A percentile compares a stretch with the other conserved stretches of the same genome.
Evolutionary conservation across 2,888 invertebrate genomes (phyloP).

Genomic region (Dinocampus coccinellae): DNA sequence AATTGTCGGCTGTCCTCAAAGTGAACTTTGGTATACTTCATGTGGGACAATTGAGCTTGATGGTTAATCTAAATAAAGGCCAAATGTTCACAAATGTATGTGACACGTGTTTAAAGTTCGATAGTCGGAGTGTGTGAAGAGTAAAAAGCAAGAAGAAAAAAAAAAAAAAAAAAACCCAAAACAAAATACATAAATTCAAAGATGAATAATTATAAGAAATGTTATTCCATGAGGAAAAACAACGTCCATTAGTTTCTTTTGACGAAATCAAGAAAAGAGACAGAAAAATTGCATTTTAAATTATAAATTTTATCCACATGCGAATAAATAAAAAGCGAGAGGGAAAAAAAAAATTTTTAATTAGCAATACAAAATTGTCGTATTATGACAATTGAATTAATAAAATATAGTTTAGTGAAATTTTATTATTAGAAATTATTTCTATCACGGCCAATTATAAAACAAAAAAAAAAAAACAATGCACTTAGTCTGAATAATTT

Average conservation of each 20-base stretch:
- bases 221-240: background rate
- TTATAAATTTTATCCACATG: background rate
- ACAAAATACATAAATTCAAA: background rate
- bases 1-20: background rate
- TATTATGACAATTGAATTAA: background rate
- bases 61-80: conserved; percentile 56
- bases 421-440: background rate
- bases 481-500: background rate
- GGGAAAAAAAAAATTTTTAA: background rate
- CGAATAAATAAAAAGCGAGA: background rate
- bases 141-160: conserved; percentile 19
- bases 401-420: background rate
- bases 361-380: background rate
- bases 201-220: background rate
- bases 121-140: conserved; percentile 34
- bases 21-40: background rate
- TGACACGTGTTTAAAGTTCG: background rate
- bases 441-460: background rate
- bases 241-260: background rate
- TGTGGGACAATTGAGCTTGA: conserved; percentile 55
- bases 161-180: background rate
- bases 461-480: background rate
- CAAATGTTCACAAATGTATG: background rate
- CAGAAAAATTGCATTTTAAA: background rate
- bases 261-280: background rate